phyloP scores from a whole-genome alignment of 1,140 invertebrate species.

The Schlechtendalia chinensis region DNA sequence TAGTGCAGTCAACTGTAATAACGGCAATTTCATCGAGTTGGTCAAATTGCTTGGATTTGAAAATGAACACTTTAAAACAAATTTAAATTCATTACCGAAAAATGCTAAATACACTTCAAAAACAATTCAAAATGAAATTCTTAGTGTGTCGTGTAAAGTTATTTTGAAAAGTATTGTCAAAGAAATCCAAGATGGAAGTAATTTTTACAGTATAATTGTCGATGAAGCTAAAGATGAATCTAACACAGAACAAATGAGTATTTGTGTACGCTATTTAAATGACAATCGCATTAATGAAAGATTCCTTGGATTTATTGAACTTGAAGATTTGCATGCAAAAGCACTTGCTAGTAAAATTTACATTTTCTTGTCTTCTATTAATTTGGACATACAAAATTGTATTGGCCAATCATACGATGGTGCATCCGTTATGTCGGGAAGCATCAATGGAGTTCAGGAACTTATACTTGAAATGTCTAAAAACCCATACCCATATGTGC shows the following conservation, averaged over 20 bases:
- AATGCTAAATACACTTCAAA: conserved; percentile 24
- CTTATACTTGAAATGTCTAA: background rate
- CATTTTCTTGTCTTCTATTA: background rate
- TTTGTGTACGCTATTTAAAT: conserved; percentile 20
- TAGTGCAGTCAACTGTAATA: background rate
- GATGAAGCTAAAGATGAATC: conserved; percentile 9
- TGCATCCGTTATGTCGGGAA: conserved; percentile 48
- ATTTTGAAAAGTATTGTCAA: conserved; percentile 17
- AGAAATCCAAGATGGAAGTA: conserved; percentile 28
- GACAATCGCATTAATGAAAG: conserved; percentile 24
- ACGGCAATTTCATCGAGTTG: conserved; percentile 4
- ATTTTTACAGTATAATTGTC: conserved; percentile 28
- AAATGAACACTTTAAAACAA: background rate
- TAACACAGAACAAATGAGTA: conserved; percentile 16
- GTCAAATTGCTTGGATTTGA: conserved; percentile 12
- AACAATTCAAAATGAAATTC: conserved; percentile 29
- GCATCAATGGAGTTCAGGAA: conserved; percentile 33
- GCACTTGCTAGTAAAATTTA: background rate
- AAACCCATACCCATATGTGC: conserved; percentile 17
- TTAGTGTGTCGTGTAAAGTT: background rate
- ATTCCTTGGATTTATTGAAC: conserved; percentile 14
- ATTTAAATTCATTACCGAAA: conserved; percentile 5
- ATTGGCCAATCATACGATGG: conserved; percentile 51
- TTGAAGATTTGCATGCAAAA: conserved; percentile 1
- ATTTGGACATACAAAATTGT: conserved; percentile 19